Percentiles rank a stretch among this genome's conserved stretches.
Conservation (phyloP, 1,140 invertebrate species). For the Anastrepha obliqua region DNA sequence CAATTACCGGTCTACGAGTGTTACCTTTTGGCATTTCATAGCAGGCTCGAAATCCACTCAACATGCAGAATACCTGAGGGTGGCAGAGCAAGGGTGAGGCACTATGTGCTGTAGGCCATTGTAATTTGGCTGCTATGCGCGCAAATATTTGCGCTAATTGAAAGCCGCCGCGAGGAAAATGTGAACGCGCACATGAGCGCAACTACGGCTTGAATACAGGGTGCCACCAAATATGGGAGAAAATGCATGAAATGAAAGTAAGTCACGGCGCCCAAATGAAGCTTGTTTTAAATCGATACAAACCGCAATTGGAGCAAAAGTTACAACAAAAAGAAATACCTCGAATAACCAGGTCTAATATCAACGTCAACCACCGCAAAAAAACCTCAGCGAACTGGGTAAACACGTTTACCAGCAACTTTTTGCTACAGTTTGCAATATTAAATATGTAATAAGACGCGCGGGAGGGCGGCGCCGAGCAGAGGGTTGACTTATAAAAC, state of each 20-base stretch:
- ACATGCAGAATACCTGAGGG: neutral
- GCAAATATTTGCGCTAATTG: conserved; percentile 35
- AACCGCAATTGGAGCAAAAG: conserved; percentile 28
- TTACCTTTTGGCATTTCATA: neutral
- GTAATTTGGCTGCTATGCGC: neutral
- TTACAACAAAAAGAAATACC: conserved; percentile 13
- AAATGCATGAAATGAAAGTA: conserved; percentile 33
- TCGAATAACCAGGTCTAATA: neutral
- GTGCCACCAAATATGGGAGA: neutral
- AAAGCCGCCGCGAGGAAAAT: neutral
- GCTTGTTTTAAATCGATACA: neutral
- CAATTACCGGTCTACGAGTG: neutral
- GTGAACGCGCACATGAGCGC: neutral
- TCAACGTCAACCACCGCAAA: neutral
- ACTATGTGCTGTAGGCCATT: neutral
- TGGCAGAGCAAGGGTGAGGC: too few species aligned
- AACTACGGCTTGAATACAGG: neutral
- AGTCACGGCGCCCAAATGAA: conserved; percentile 28
- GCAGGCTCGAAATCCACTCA: neutral
- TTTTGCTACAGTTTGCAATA: neutral
- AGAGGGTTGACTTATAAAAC: neutral
- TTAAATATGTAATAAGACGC: neutral
- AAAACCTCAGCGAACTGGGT: conserved; percentile 11
- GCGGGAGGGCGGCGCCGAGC: neutral
- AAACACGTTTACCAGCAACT: conserved; percentile 36